These are phyloP conservation scores for Mycetomoellerius zeteki DNA, from an alignment of 1,140 invertebrate genomes.

Conservation along the genomic window DNA sequence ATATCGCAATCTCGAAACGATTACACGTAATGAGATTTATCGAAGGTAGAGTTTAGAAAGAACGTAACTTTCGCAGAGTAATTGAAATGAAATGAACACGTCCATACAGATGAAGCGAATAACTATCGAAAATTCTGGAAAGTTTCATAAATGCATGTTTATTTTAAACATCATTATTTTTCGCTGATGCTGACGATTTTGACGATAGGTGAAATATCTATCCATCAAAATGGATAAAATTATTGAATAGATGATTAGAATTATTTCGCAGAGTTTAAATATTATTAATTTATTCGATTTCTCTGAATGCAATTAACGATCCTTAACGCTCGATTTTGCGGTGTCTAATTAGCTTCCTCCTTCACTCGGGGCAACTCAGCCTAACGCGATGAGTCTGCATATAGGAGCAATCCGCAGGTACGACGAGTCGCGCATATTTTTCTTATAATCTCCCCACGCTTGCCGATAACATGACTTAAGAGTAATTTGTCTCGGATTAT, in stretches of 20 bases:
- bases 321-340: conserved; percentile 3
- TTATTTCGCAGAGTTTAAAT: background rate
- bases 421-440: conserved; percentile 29
- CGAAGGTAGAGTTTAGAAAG: conserved; percentile 71
- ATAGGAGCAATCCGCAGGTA: conserved; percentile 39
- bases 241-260: background rate
- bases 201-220: background rate
- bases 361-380: conserved; percentile 29
- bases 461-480: conserved; percentile 63
- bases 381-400: conserved; percentile 54
- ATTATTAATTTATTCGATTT: conserved; percentile 6
- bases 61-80: conserved; percentile 66
- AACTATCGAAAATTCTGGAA: conserved; percentile 32
- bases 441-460: conserved; percentile 44
- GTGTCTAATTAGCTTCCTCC: conserved; percentile 58
- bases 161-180: conserved; percentile 57
- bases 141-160: conserved; percentile 1
- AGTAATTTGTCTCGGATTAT: conserved; percentile 64
- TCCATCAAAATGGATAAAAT: background rate
- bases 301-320: conserved; percentile 2
- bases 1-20: conserved; percentile 57
- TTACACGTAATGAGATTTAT: conserved; percentile 73
- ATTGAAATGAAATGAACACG: conserved; percentile 66
- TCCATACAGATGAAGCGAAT: conserved; percentile 46
- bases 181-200: conserved; percentile 9